phyloP scores from a whole-genome alignment of 2,888 invertebrate genomes.

The Rhimphoctona megacephalus region DNA sequence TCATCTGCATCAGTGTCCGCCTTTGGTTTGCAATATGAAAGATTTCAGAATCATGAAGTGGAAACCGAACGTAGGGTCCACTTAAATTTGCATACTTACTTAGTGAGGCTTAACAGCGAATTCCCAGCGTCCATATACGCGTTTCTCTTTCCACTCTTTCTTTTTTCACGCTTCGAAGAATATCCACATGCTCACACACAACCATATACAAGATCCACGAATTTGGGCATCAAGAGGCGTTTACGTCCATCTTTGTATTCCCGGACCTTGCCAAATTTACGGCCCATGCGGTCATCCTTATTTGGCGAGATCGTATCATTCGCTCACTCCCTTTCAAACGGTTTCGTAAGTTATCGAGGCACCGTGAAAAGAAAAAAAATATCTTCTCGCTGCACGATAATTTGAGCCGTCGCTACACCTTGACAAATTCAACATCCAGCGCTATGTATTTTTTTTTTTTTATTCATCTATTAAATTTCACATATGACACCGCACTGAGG shows the following conservation, averaged over 20 bases:
- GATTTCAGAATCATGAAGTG: background rate
- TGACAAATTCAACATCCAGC: slow-evolving; percentile 1
- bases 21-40: background rate
- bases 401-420: background rate
- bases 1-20: background rate
- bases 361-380: slow-evolving; percentile 7
- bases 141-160: slow-evolving; percentile 28
- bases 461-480: background rate
- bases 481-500: background rate
- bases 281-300: slow-evolving; percentile 63
- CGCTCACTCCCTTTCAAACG: slow-evolving; percentile 48
- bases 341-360: slow-evolving; percentile 6
- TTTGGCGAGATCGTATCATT: slow-evolving; percentile 55
- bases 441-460: background rate
- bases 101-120: slow-evolving; percentile 3
- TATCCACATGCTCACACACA: slow-evolving; percentile 4
- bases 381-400: background rate
- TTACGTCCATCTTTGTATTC: slow-evolving; percentile 27
- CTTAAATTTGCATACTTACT: slow-evolving; percentile 50
- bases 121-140: slow-evolving; percentile 33
- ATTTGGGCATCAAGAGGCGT: slow-evolving; percentile 28
- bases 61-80: slow-evolving; percentile 14
- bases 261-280: slow-evolving; percentile 60
- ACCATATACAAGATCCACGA: slow-evolving; percentile 11
- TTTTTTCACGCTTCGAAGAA: slow-evolving; percentile 40